A percentile compares a stretch with the other conserved stretches of the same genome.
These are phyloP conservation scores for Caenorhabditis sp. DNA, from an alignment of 2,888 invertebrate genomes.

Conservation along the genomic window DNA sequence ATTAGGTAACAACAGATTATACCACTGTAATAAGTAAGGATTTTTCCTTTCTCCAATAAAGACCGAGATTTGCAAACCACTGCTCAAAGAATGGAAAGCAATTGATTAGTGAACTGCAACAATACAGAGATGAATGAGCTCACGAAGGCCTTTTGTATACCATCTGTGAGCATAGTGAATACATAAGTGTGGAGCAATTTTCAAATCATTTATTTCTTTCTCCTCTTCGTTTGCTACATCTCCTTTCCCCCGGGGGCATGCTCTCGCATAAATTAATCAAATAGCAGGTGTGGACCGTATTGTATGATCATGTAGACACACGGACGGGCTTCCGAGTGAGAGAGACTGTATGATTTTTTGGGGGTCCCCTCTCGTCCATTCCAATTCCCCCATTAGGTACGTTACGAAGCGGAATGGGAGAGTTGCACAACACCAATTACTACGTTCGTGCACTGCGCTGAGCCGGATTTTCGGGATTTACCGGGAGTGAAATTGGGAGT, in stretches of 20 bases:
- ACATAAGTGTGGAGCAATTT: constrained; percentile 44
- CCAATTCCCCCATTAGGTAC: constrained; percentile 32
- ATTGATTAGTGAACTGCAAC: background rate
- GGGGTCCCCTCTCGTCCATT: background rate
- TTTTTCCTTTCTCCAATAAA: too few species aligned
- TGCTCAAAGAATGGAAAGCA: background rate
- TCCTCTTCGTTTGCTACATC: constrained; percentile 47
- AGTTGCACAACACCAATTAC: constrained; percentile 60
- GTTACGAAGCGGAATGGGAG: constrained; percentile 1
- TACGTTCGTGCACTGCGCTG: constrained; percentile 12
- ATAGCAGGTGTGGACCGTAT: constrained; percentile 60
- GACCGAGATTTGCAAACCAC: too few species aligned
- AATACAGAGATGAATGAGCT: background rate
- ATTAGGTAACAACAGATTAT: too few species aligned
- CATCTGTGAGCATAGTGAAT: constrained; percentile 50
- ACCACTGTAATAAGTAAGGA: too few species aligned
- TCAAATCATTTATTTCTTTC: constrained; percentile 21
- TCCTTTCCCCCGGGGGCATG: background rate
- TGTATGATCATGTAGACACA: constrained; percentile 45
- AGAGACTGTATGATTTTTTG: constrained; percentile 40
- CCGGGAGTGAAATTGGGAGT: constrained; percentile 25
- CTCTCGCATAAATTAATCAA: constrained; percentile 59
- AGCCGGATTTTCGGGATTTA: constrained; percentile 56
- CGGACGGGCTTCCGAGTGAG: constrained; percentile 12
- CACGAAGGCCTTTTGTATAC: constrained; percentile 8